Evolutionary conservation across 2,797 vertebrate species (phyloP), one percentile per base, ranked within the genome.

Genomic region (Tachyglossus aculeatus): DNA sequence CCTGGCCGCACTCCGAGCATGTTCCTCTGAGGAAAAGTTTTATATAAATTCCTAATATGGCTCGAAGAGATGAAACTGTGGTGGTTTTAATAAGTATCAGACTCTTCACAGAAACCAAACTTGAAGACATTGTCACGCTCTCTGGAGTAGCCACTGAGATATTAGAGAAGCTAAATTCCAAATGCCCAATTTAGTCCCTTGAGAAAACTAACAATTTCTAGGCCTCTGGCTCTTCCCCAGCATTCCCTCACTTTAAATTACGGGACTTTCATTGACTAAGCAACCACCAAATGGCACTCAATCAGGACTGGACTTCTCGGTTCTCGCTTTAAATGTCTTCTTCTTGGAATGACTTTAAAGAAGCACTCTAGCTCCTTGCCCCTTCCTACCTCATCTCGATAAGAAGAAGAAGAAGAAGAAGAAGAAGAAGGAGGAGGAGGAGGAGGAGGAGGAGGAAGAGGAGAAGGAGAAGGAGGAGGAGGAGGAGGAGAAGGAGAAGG

Each of bases 61-160:
- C 54, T 51, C 40, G 59, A 33, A 64, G 44, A 50, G 37, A 48
- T 31, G 37, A 18, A 36, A 29, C 47, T 73, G 69, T 48, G 54
- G 61, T 70, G 54, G 36, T 13, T 53, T 81, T 78, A 77, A 45
- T 70, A 69, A 64, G 11, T 62, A 50, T 61, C 57, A 74, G 57
- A 51, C 53, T 59, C 57, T 43, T 64, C 39, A 52, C 29, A 65
- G 54, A 82, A 83, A 75, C 65, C 33, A 65, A 63, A 68, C 48
- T 73, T 52, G 72, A 75, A 81, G 77, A 53, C 41, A 73, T 77
- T 74, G 67, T 82, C 67, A 65, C 5, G 39, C 65, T 75, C 67
- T 71, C 55, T 79, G 43, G 51, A 64, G 40, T 53, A 59, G 38
- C 38, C 67, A 66, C 24, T 29, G 29, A 75, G 38, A 61, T 63